phyloP scores from a whole-genome alignment of 2,113 vertebrate species.

The Elaphurus davidianus region DNA sequence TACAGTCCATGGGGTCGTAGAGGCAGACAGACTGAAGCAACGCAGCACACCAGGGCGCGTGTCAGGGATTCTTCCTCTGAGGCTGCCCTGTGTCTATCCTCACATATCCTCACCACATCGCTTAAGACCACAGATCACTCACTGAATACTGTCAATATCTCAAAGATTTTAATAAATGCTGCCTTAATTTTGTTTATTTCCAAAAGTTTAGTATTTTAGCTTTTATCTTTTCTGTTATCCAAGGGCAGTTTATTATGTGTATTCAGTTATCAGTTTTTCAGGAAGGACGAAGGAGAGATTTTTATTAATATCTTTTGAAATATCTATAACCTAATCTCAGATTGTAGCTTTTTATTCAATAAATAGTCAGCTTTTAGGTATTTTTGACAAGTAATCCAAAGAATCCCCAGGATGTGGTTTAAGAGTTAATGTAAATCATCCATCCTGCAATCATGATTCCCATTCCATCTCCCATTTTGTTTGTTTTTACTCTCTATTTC shows the following conservation, averaged over 20 bases:
- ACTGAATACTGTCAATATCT: not conserved
- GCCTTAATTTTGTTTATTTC: not conserved
- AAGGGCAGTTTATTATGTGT: not conserved
- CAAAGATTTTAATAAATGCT: not conserved
- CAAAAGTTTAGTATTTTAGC: not conserved
- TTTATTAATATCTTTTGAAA: not conserved
- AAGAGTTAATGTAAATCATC: not conserved
- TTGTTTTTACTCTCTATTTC: not conserved
- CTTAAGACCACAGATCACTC: not conserved
- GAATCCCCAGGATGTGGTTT: not conserved
- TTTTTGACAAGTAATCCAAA: not conserved
- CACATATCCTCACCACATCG: not conserved
- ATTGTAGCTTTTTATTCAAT: not conserved
- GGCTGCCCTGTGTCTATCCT: not conserved
- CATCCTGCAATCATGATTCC: too few species aligned
- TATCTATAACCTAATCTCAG: not conserved
- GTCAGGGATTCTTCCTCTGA: not conserved
- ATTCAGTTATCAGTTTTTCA: not conserved
- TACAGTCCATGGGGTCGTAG: not conserved
- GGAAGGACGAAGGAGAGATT: not conserved
- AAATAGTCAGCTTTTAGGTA: not conserved
- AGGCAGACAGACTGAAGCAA: not conserved
- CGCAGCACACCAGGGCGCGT: not conserved
- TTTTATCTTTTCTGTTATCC: not conserved
- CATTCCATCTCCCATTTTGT: not conserved